Percentiles rank a stretch among this genome's conserved stretches.
These are phyloP conservation scores for Oxycera nigricornis DNA, from an alignment of 2,888 invertebrate genomes.

Conservation along the genomic window DNA sequence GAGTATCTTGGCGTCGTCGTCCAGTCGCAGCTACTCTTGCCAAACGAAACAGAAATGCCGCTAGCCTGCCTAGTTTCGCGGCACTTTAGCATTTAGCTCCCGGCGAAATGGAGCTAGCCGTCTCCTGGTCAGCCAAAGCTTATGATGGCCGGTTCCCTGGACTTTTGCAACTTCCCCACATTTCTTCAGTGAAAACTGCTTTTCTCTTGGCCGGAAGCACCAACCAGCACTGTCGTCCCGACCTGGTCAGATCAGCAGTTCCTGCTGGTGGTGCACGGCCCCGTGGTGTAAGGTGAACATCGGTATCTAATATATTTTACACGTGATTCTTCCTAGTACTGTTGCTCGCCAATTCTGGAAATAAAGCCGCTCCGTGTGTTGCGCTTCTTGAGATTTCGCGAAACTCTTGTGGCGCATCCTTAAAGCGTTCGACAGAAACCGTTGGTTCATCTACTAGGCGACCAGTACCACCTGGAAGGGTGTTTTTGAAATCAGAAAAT, in stretches of 20 bases:
- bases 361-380: background rate
- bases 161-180: conserved; percentile 48
- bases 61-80: background rate
- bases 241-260: background rate
- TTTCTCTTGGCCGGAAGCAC: conserved; percentile 32
- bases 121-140: background rate
- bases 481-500: background rate
- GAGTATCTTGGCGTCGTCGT: background rate
- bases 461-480: background rate
- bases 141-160: conserved; percentile 42
- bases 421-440: conserved; percentile 29
- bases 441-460: conserved; percentile 19
- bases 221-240: background rate
- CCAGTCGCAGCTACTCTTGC: background rate
- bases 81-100: background rate
- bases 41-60: background rate
- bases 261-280: background rate
- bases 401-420: background rate
- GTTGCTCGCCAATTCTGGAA: background rate
- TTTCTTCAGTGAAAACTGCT: conserved; percentile 42
- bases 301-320: no score
- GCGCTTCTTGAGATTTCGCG: background rate
- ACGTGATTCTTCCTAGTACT: no score
- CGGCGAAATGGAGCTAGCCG: background rate
- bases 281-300: background rate